A percentile compares a stretch with the other conserved stretches of the same genome.
These are phyloP conservation scores for Prolemur simus DNA, from an alignment of 2,113 vertebrate species.

Conservation along the genomic window DNA sequence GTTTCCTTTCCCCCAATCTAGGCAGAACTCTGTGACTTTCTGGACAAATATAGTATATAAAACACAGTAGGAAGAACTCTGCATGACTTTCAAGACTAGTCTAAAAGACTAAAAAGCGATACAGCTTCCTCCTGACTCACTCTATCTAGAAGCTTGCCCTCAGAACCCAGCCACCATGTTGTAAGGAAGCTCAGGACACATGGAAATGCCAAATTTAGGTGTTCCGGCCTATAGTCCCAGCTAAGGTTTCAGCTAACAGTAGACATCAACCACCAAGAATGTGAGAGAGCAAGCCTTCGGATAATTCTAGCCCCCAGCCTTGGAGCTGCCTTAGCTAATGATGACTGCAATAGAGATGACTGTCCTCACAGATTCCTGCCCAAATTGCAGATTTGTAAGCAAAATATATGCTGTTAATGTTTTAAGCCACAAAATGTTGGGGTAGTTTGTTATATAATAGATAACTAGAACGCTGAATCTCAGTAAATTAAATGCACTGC, in stretches of 20 bases:
- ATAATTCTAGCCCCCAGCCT: not conserved
- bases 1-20: not conserved
- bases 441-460: not conserved
- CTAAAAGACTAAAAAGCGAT: not conserved
- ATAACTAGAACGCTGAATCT: not conserved
- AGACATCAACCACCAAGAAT: not conserved
- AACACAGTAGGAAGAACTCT: not conserved
- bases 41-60: not conserved
- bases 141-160: not conserved
- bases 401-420: not conserved
- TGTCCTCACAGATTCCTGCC: not conserved
- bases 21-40: not conserved
- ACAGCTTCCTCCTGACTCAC: not conserved
- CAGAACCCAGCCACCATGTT: not conserved
- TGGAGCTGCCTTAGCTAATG: not conserved
- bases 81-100: not conserved
- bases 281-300: not conserved
- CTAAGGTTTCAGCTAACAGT: not conserved
- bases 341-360: not conserved
- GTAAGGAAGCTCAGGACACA: not conserved
- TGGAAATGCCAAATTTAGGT: not conserved
- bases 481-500: not conserved
- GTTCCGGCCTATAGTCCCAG: not conserved
- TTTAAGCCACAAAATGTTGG: conserved; percentile 11
- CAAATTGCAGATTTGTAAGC: not conserved